Evolutionary conservation across 2,113 vertebrate species (phyloP).

Genomic region (Rafetus swinhoei): DNA sequence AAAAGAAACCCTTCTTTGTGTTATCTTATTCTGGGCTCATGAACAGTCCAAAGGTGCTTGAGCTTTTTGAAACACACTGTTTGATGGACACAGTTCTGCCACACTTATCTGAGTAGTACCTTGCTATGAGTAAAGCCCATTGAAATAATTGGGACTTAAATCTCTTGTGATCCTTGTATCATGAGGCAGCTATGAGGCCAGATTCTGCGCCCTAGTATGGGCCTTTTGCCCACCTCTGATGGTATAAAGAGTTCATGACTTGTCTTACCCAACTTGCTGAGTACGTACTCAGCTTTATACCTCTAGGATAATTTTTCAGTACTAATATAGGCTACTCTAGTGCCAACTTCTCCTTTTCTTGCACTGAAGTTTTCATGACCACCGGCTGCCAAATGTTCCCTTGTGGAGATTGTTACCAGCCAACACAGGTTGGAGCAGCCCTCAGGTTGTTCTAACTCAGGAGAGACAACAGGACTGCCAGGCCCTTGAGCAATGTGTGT

Average conservation of each 20-base stretch:
- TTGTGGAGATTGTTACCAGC: neutral
- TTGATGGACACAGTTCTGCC: neutral
- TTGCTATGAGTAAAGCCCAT: neutral
- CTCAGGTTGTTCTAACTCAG: neutral
- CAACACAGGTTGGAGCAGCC: neutral
- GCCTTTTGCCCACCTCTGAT: neutral
- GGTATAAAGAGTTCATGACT: neutral
- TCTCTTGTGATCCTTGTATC: neutral
- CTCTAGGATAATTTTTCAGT: too few species aligned
- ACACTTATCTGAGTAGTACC: neutral
- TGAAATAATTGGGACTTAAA: neutral
- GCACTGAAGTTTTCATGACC: neutral
- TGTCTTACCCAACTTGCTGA: fast-evolving
- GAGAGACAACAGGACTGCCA: too few species aligned
- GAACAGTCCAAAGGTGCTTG: neutral
- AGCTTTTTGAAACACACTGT: neutral
- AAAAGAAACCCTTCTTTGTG: neutral
- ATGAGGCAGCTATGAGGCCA: neutral
- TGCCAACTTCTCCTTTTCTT: neutral
- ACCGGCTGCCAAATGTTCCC: neutral
- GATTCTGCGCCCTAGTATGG: neutral
- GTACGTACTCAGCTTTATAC: neutral
- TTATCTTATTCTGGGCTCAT: neutral
- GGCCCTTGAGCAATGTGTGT: too few species aligned
- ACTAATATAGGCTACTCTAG: neutral